These are phyloP conservation scores for Hipposideros larvatus DNA, from an alignment of 2,797 vertebrate species.

Conservation along the genomic window DNA sequence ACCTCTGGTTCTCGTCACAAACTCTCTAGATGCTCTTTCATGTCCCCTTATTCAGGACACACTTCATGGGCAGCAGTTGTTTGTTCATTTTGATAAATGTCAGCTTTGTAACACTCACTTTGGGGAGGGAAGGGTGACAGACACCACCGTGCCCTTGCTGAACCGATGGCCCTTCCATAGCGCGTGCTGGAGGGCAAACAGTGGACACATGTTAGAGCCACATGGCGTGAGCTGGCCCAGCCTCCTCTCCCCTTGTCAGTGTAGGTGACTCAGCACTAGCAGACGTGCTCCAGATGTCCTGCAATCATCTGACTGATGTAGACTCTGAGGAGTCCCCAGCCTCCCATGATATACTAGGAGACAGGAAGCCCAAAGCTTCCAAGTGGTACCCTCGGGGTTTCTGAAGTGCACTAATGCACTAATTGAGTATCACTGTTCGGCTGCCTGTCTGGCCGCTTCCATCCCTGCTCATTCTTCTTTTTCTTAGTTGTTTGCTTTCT, in stretches of 20 bases:
- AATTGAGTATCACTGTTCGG: constrained; percentile 27
- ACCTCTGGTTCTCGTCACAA: neutral
- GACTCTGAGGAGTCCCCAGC: constrained; percentile 46
- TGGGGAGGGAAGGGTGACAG: constrained; percentile 56
- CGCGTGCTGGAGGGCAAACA: neutral
- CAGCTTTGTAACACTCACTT: constrained; percentile 52
- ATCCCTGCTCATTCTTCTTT: neutral
- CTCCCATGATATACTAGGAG: constrained; percentile 23
- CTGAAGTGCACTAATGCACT: constrained; percentile 61
- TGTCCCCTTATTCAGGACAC: constrained; percentile 53
- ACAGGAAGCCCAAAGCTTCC: constrained; percentile 65
- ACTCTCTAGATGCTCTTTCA: constrained; percentile 25
- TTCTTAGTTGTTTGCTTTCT: constrained; percentile 47
- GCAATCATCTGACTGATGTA: constrained; percentile 59
- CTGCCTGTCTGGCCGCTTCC: constrained; percentile 1
- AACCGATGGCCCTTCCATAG: neutral
- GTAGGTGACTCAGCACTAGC: neutral
- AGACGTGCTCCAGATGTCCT: constrained; percentile 70
- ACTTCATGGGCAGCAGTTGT: constrained; percentile 48
- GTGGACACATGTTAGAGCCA: neutral
- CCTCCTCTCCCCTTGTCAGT: neutral
- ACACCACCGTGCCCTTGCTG: neutral
- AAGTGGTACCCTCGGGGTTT: constrained; percentile 41
- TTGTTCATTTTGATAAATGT: constrained; percentile 58
- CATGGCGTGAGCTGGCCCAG: neutral